These are phyloP conservation scores for Erynnis tages DNA, from an alignment of 2,888 invertebrate genomes.

Conservation along the genomic window DNA sequence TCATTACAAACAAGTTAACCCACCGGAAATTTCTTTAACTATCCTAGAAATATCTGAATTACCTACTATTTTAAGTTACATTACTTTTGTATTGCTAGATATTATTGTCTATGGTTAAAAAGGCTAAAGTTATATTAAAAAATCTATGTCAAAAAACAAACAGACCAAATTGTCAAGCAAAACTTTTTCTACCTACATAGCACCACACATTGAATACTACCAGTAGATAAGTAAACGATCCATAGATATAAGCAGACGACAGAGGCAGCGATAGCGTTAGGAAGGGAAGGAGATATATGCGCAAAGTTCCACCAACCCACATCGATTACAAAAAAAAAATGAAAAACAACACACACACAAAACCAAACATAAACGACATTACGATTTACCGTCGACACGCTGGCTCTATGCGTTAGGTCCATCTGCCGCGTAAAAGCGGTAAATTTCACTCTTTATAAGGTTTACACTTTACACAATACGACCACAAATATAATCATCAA, in stretches of 20 bases:
- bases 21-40: neutral
- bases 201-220: neutral
- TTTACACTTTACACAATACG: constrained; percentile 51
- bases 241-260: constrained; percentile 1
- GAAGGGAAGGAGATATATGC: neutral
- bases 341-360: constrained; percentile 40
- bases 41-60: too few species aligned
- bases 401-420: constrained; percentile 79
- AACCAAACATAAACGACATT: constrained; percentile 44
- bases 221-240: neutral
- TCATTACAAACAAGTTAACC: neutral
- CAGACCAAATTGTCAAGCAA: too few species aligned
- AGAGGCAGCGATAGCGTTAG: constrained; percentile 15
- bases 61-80: too few species aligned
- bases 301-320: constrained; percentile 28
- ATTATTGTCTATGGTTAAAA: too few species aligned
- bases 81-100: too few species aligned
- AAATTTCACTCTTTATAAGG: constrained; percentile 47
- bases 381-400: constrained; percentile 72
- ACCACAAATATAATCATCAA: constrained; percentile 34
- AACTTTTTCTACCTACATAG: constrained; percentile 12
- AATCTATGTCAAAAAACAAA: too few species aligned
- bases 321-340: constrained; percentile 11
- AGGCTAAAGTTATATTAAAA: too few species aligned
- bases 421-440: constrained; percentile 76